Conservation (phyloP, 1,140 invertebrate genomes). For the Amphibalanus amphitrite region DNA sequence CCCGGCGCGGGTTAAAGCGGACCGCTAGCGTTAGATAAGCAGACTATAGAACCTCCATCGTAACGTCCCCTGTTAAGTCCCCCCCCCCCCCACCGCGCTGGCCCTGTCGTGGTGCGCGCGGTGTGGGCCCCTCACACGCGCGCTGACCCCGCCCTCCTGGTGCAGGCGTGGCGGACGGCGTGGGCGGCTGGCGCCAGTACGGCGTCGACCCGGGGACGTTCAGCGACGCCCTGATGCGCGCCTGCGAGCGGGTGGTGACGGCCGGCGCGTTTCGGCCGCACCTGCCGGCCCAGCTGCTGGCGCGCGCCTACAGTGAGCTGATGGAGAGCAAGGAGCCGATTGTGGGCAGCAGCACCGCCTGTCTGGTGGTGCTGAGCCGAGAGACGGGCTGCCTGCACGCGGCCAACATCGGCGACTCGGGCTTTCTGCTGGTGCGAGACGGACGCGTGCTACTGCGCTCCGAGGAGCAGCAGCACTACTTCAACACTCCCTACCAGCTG, state of each 20-base stretch:
- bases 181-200: conserved; percentile 91
- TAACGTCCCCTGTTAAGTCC: no score
- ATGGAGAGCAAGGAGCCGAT: conserved; percentile 66
- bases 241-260: conserved; percentile 76
- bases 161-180: conserved; percentile 87
- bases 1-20: no score
- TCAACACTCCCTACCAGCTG: conserved; percentile 95
- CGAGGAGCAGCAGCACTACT: conserved; percentile 94
- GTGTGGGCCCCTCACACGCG: no score
- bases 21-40: no score
- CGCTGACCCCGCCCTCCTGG: background rate
- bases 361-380: conserved; percentile 79
- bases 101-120: no score
- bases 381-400: conserved; percentile 76
- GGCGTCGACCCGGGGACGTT: conserved; percentile 96
- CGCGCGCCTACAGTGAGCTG: conserved; percentile 77
- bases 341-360: conserved; percentile 83
- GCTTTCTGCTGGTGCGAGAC: conserved; percentile 77
- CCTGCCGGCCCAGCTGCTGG: conserved; percentile 68
- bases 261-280: conserved; percentile 63
- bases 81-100: no score
- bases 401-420: conserved; percentile 96
- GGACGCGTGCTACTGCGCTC: conserved; percentile 73
- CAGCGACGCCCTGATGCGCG: conserved; percentile 77
- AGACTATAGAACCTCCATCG: no score